phyloP scores from a whole-genome alignment of 2,797 vertebrate species.

The Microcaecilia unicolor region DNA sequence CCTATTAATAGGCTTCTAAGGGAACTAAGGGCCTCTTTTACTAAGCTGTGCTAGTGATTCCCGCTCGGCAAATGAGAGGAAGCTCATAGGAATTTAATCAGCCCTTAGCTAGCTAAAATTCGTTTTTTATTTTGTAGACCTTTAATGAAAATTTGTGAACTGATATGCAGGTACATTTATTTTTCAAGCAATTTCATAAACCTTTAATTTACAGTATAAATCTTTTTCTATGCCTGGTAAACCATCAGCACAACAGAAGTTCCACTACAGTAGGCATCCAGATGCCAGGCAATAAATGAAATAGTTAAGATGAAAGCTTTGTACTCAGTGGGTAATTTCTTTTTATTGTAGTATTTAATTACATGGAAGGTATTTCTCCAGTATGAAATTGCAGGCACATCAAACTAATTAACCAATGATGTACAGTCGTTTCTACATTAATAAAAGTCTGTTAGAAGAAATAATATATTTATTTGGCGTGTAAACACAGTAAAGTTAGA shows the following conservation, averaged over 20 bases:
- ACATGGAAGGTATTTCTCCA: conserved; percentile 38
- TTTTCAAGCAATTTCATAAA: not conserved
- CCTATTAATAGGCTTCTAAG: no score
- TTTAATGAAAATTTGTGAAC: not conserved
- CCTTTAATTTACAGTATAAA: conserved; percentile 25
- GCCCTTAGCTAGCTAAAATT: not conserved
- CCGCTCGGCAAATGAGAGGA: no score
- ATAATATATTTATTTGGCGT: no score
- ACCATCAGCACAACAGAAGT: conserved; percentile 17
- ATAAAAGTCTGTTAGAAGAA: no score
- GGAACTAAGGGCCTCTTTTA: no score
- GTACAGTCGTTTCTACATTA: conserved; percentile 40
- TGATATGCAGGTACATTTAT: not conserved
- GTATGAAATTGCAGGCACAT: conserved; percentile 47
- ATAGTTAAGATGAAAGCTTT: conserved; percentile 29
- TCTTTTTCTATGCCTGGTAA: conserved; percentile 26
- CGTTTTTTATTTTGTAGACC: not conserved
- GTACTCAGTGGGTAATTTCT: conserved; percentile 35
- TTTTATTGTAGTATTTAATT: conserved; percentile 50
- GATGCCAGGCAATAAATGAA: conserved; percentile 34
- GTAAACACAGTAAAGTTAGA: conserved; percentile 20
- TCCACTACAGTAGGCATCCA: conserved; percentile 19
- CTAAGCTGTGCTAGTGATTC: no score
- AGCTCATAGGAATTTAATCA: no score
- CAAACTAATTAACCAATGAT: conserved; percentile 50